phyloP scores from a whole-genome alignment of 2,113 vertebrate genomes.

The Turdus rufiventris region DNA sequence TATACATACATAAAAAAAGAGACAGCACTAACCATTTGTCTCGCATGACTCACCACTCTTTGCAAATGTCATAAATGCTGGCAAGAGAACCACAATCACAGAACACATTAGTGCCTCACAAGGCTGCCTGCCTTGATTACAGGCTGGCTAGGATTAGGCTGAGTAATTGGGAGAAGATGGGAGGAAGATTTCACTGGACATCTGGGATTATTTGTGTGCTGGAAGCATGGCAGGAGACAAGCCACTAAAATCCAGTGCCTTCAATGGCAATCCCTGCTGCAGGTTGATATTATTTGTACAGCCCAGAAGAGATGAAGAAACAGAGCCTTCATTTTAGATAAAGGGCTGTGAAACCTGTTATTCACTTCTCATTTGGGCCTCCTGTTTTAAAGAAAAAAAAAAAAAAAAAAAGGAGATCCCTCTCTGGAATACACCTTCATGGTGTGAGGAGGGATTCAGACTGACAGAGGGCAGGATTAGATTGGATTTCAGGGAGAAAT shows the following conservation, averaged over 20 bases:
- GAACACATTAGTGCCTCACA: slow-evolving; percentile 21
- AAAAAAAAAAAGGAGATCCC: background rate
- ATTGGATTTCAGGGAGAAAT: background rate
- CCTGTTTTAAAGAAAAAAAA: background rate
- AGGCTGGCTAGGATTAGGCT: background rate
- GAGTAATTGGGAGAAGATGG: slow-evolving; percentile 29
- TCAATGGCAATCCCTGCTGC: rapidly evolving
- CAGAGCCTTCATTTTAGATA: background rate
- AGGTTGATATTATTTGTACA: background rate
- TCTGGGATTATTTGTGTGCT: background rate
- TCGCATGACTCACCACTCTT: slow-evolving; percentile 43
- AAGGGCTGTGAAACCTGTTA: background rate
- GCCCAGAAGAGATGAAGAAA: background rate
- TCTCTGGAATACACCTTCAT: background rate
- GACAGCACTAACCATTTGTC: slow-evolving; percentile 26
- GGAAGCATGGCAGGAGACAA: background rate
- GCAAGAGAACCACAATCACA: slow-evolving; percentile 3
- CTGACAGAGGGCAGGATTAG: background rate
- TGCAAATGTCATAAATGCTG: slow-evolving; percentile 48
- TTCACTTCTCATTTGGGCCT: background rate
- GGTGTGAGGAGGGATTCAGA: background rate
- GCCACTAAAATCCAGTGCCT: background rate
- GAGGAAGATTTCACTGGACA: background rate
- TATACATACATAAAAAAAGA: background rate
- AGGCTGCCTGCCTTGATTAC: slow-evolving; percentile 1